Base-by-base conservation (phyloP, 2,113 vertebrate genomes). In the Bubalus kerabau region DNA sequence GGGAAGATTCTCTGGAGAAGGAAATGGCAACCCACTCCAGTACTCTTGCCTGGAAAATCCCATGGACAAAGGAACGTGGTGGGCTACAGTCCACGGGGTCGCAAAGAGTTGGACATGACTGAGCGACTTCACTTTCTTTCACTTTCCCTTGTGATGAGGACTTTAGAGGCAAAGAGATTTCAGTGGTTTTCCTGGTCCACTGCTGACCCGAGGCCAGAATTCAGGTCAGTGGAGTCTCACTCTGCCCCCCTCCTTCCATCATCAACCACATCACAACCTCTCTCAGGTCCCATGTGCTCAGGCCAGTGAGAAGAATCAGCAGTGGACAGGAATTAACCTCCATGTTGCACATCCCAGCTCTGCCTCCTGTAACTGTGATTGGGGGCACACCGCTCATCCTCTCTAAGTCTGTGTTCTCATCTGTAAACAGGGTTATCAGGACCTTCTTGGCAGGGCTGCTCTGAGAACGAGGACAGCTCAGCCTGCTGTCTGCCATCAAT, bases 81-180 rank as follows among this genome's bases (percentile, higher is more conserved):
- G 60, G 60, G 60, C 60, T 62, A 62, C 28, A 62, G 60, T 30
- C 28, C 60, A 62, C 6, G 1, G 60, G 28, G 6, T 30, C 0
- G 0, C 28, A 62, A 30, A 30, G 60, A 30, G 60, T 62, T 0
- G 0, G 28, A 30, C 28, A 15, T 1, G 2, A 30, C 28, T 62
- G 6, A 62, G 13, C 0, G 6, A 62, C 60, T 30, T 62, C 13
- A 62, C 28, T 62, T 30, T 62, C 60, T 62, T 30, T 62, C 60
- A 30, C 13, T 62, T 30, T 26, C 23, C 23, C 81, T 56, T 83
- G n/a, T 56, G n/a, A 56, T 83, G 23, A 40, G 81, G 52, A 56
- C 52, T 56, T 83, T 36, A 24, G 40, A 96, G 48, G 19, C 43
- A 62, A 78, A 62, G 46, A 7, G 14, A 28, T 19, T 9, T 48